phyloP scores from a whole-genome alignment of 2,888 invertebrate species.

The Xanthostigma xanthostigma region DNA sequence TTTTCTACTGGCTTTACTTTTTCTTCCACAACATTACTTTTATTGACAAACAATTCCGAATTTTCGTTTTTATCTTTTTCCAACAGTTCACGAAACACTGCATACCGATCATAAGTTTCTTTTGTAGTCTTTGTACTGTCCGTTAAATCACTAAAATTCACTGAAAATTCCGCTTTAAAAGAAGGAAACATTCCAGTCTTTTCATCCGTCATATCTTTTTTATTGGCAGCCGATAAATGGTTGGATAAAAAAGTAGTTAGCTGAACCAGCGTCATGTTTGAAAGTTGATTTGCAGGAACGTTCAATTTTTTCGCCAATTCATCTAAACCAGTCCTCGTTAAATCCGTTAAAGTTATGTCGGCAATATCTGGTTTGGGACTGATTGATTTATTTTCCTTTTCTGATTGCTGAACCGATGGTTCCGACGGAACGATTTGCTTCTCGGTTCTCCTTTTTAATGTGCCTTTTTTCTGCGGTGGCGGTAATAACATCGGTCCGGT shows the following conservation, averaged over 20 bases:
- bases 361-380: conserved; percentile 3
- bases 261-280: conserved; percentile 76
- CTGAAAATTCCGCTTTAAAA: conserved; percentile 51
- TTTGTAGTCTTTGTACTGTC: conserved; percentile 9
- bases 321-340: conserved; percentile 67
- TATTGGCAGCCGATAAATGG: conserved; percentile 31
- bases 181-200: conserved; percentile 35
- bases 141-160: conserved; percentile 49
- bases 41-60: conserved; percentile 21
- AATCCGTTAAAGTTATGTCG: conserved; percentile 60
- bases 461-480: conserved; percentile 29
- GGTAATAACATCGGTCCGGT: conserved; percentile 31
- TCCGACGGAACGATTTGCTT: conserved; percentile 7
- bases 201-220: conserved; percentile 19
- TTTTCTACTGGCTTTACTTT: conserved; percentile 19
- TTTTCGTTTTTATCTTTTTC: conserved; percentile 55
- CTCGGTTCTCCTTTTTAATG: conserved; percentile 15
- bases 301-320: conserved; percentile 61
- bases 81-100: conserved; percentile 69
- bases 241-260: conserved; percentile 64
- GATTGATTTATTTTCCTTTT: conserved; percentile 5
- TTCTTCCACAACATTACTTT: conserved; percentile 17
- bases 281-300: conserved; percentile 62
- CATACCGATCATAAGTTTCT: conserved; percentile 61
- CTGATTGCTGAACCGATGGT: conserved; percentile 13